Conservation (phyloP, 2,888 invertebrate species). For the Ganaspis brasiliensis region DNA sequence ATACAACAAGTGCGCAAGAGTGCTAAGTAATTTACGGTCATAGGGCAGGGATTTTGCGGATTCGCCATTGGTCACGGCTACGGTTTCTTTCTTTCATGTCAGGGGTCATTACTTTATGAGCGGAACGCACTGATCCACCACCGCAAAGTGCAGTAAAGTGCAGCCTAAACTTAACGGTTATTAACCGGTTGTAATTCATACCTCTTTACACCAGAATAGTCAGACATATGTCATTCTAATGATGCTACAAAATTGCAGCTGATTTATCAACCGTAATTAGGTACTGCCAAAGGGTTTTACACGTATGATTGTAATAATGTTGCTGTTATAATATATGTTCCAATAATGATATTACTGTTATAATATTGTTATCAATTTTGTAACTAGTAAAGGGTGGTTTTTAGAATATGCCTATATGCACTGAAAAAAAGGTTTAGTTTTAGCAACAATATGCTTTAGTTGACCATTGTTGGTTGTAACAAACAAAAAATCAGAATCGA, state of each 20-base stretch:
- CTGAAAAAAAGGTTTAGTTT: too few species aligned
- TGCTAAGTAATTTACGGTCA: conserved; percentile 73
- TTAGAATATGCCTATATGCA: too few species aligned
- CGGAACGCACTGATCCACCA: conserved; percentile 35
- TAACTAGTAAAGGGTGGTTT: too few species aligned
- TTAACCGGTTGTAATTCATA: conserved; percentile 55
- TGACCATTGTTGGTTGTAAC: too few species aligned
- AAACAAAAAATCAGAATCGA: too few species aligned
- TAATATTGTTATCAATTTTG: too few species aligned
- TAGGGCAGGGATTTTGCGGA: conserved; percentile 64
- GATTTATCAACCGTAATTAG: neutral
- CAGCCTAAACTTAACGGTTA: conserved; percentile 35
- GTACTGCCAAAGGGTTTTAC: too few species aligned
- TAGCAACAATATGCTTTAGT: too few species aligned
- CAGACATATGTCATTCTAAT: conserved; percentile 44
- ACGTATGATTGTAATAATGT: too few species aligned
- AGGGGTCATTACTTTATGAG: conserved; percentile 67
- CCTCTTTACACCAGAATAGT: conserved; percentile 40
- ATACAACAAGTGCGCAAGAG: conserved; percentile 63
- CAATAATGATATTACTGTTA: too few species aligned
- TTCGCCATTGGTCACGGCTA: conserved; percentile 63
- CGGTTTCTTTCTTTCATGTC: conserved; percentile 57
- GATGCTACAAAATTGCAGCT: conserved; percentile 23
- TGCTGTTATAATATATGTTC: too few species aligned
- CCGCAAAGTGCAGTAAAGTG: conserved; percentile 8